phyloP scores from a whole-genome alignment of 2,797 vertebrate species.

The Cheirogaleus major region DNA sequence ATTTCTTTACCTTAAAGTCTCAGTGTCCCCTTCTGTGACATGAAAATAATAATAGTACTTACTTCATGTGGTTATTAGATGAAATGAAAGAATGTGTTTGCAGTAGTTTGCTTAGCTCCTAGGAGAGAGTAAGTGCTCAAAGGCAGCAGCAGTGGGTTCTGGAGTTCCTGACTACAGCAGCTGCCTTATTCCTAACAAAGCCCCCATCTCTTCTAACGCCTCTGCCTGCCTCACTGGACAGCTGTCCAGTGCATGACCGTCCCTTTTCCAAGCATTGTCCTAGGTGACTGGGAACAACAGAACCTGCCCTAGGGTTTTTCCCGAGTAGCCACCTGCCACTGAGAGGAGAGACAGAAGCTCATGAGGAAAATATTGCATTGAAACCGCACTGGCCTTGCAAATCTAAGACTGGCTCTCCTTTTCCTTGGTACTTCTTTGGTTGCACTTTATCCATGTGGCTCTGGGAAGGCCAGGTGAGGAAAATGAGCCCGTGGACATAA shows the following conservation, averaged over 20 bases:
- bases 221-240: neutral
- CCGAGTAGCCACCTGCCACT: neutral
- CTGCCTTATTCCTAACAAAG: neutral
- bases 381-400: neutral
- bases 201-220: neutral
- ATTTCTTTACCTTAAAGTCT: neutral
- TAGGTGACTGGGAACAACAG: neutral
- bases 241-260: neutral
- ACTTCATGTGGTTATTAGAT: neutral
- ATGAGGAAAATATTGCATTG: neutral
- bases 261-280: too few relatives aligned
- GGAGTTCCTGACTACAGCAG: neutral
- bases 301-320: neutral
- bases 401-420: neutral
- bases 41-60: neutral
- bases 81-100: neutral
- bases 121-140: neutral
- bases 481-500: conserved; percentile 43
- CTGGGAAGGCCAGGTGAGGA: conserved; percentile 52
- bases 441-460: neutral
- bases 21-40: neutral
- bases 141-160: neutral
- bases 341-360: neutral
- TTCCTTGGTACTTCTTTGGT: neutral
- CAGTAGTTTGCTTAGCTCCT: neutral